Conservation (phyloP, 2,797 vertebrate genomes). For the Gastrophryne carolinensis region DNA sequence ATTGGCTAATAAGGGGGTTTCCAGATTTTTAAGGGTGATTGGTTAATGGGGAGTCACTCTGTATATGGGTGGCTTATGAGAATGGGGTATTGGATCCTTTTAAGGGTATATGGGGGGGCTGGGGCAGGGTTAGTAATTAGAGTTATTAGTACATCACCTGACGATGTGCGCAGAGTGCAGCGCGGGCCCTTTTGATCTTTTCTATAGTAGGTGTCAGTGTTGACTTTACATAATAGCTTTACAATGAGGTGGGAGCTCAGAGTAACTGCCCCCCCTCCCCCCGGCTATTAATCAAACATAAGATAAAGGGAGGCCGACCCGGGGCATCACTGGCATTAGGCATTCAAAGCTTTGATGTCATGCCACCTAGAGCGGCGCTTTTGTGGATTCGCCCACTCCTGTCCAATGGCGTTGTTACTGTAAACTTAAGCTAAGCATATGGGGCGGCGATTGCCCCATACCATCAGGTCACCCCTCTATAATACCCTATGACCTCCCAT, state of each 20-base stretch:
- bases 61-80: no score
- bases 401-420: no score
- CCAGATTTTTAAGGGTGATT: no score
- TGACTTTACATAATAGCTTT: conserved; percentile 37
- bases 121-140: no score
- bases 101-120: no score
- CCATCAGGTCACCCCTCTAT: no score
- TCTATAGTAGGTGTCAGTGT: conserved; percentile 30
- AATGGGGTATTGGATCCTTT: no score
- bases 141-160: conserved; percentile 22
- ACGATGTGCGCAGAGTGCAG: conserved; percentile 15
- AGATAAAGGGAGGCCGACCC: conserved; percentile 16
- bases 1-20: no score
- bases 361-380: background rate
- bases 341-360: conserved; percentile 22
- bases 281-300: conserved; percentile 37
- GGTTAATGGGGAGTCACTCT: no score
- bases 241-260: conserved; percentile 40
- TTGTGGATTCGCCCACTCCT: background rate
- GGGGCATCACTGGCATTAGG: conserved; percentile 15
- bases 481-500: no score
- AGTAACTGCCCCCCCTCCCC: conserved; percentile 2
- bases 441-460: no score
- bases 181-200: conserved; percentile 3
- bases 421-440: no score